Conservation (phyloP, 2,113 vertebrate species). For the human region DNA sequence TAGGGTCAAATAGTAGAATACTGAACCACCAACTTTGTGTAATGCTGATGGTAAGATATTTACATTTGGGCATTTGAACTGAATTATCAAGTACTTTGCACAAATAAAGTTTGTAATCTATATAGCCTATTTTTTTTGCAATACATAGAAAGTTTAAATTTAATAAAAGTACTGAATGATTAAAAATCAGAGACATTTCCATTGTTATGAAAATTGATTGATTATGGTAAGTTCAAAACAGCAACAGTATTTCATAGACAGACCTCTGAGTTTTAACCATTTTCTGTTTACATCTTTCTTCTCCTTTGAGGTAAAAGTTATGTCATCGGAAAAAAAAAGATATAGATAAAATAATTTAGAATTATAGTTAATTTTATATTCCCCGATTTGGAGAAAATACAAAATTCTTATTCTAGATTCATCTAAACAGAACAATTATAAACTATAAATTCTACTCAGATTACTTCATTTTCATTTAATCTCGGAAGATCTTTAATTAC, state of each 20-base stretch:
- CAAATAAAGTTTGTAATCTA: not conserved
- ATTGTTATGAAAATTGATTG: not conserved
- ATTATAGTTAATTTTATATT: not conserved
- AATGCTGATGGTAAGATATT: not conserved
- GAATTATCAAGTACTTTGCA: not conserved
- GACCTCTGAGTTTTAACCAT: not conserved
- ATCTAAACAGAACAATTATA: not conserved
- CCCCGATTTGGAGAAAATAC: not conserved
- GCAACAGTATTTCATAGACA: not conserved
- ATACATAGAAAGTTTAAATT: not conserved
- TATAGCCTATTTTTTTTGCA: not conserved
- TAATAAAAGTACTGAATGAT: not conserved
- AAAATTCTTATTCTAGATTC: not conserved
- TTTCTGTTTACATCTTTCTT: not conserved
- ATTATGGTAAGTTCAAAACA: not conserved
- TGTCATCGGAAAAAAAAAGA: not conserved
- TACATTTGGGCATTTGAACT: not conserved
- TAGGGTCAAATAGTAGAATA: not conserved
- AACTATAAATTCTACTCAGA: not conserved
- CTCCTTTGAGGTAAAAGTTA: not conserved
- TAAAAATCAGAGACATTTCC: not conserved
- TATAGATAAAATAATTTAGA: not conserved
- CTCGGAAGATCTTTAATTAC: not conserved
- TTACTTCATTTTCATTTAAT: constrained; percentile 27
- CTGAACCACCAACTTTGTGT: not conserved